Percentiles rank a stretch among this genome's conserved stretches.
These are phyloP conservation scores for Scotopteryx bipunctaria DNA, from an alignment of 2,888 invertebrate genomes.

Conservation along the genomic window DNA sequence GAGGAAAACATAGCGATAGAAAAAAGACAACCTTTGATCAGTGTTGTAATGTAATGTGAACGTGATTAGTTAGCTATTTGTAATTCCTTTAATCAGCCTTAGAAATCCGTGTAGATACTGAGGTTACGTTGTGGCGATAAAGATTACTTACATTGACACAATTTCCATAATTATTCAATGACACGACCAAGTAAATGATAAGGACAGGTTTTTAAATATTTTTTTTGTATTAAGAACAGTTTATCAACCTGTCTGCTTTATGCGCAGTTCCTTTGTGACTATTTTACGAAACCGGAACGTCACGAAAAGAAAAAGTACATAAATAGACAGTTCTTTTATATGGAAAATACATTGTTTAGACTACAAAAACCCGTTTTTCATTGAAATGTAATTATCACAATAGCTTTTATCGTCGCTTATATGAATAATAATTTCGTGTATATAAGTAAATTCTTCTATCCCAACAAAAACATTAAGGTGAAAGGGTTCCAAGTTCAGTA, in stretches of 20 bases:
- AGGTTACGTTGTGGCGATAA: conserved; percentile 9
- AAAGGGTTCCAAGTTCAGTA: no score
- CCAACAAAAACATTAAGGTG: not conserved
- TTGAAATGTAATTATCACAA: conserved; percentile 4
- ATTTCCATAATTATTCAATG: not conserved
- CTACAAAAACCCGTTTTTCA: conserved; percentile 3
- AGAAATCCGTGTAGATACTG: not conserved
- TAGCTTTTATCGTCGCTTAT: conserved; percentile 4
- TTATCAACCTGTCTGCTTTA: not conserved
- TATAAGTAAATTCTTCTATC: not conserved
- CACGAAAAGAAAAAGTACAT: not conserved
- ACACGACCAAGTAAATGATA: not conserved
- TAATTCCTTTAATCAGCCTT: conserved; percentile 9
- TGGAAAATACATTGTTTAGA: not conserved
- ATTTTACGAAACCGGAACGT: not conserved
- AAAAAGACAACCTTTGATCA: conserved; percentile 15
- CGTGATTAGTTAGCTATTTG: not conserved
- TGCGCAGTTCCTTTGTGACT: not conserved
- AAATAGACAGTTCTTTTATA: no score
- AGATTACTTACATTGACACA: conserved; percentile 10
- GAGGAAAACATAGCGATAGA: not conserved
- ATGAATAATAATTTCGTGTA: not conserved
- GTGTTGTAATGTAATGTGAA: not conserved
- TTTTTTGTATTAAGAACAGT: no score
- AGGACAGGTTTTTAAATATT: not conserved